A percentile compares a stretch with the other conserved stretches of the same genome.
Evolutionary conservation across 2,888 invertebrate species (phyloP).

Genomic region (Pterostichus niger): DNA sequence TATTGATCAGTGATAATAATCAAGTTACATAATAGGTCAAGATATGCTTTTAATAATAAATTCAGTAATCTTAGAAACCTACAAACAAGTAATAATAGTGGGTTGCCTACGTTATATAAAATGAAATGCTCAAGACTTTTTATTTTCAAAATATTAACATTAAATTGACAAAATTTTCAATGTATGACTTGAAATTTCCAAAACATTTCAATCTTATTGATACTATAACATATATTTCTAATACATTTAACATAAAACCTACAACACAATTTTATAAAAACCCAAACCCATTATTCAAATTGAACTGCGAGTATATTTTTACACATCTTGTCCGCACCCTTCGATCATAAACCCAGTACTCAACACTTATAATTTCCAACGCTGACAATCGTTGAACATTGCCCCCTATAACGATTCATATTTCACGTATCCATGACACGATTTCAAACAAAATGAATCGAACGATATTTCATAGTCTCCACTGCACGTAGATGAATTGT

Average conservation of each 20-base stretch:
- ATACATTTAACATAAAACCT: too few relatives aligned
- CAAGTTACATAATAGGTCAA: too few relatives aligned
- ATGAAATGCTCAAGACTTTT: too few relatives aligned
- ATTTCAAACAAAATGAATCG: slow-evolving; percentile 57
- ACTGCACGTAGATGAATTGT: slow-evolving; percentile 28
- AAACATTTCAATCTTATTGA: not conserved
- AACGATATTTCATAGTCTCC: slow-evolving; percentile 54
- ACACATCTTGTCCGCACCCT: slow-evolving; percentile 21
- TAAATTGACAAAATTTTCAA: too few relatives aligned
- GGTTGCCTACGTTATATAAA: too few relatives aligned
- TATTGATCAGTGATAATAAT: too few relatives aligned
- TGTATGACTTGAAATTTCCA: slow-evolving; percentile 46
- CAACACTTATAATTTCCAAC: slow-evolving; percentile 48
- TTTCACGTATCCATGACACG: slow-evolving; percentile 55
- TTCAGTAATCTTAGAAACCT: too few relatives aligned
- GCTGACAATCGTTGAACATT: slow-evolving; percentile 3
- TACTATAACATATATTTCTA: not conserved
- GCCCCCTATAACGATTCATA: slow-evolving; percentile 35
- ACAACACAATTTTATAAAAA: not conserved
- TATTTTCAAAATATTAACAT: too few relatives aligned
- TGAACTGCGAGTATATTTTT: slow-evolving; percentile 4
- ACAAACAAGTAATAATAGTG: too few relatives aligned
- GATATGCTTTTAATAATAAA: too few relatives aligned
- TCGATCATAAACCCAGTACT: slow-evolving; percentile 41
- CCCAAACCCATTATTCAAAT: slow-evolving; percentile 33